Evolutionary conservation across 2,113 vertebrate species (phyloP), one percentile per base, ranked within the genome.

Genomic region (Pterophyllum scalare): DNA sequence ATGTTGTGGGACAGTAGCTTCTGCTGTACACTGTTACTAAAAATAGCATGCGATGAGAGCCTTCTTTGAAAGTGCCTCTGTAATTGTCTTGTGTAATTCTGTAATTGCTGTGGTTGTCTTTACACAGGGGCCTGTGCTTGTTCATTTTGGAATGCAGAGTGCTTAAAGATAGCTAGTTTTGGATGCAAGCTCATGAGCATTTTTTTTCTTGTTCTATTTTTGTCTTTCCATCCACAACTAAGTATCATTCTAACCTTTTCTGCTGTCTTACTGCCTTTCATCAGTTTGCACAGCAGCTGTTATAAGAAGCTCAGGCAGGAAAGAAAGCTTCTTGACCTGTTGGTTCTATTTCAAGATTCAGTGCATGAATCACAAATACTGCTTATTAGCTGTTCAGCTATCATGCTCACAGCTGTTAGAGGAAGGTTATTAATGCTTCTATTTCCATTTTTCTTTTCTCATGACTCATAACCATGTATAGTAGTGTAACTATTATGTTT

Each of bases 251-350:
- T 38, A 78, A 86, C 65, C 74, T 78, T 91, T 84, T 79, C 77
- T 86, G 80, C 76, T 88, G 77, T 83, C 61, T 74, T 28, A 13
- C 75, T 78, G 85, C 60, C 67, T 93, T 92, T 90, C 77, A 93
- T 92, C 81, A 79, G 59, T 87, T 80, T 59, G 54, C 82, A 75
- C 76, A 62, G 85, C 83, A 74, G 67, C 89, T 84, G 79, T 90
- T 91, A 64, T 88, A 61, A 46, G 84, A 91, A 78, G 87, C 83
- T 79, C 75, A 82, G 77, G 77, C 87, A 89, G 89, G 80, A 89
- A 90, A 81, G 84, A 31, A 92, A 91, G 88, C 86, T 87, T 87
- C 77, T 83, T 91, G 89, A 93, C 92, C 90, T 86, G 78, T 75
- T 85, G 64, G 20, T 90, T 90, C 85, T 94, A 90, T 94, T 94